phyloP scores from a whole-genome alignment of 2,888 invertebrate species.

The Ochropleura leucogaster region DNA sequence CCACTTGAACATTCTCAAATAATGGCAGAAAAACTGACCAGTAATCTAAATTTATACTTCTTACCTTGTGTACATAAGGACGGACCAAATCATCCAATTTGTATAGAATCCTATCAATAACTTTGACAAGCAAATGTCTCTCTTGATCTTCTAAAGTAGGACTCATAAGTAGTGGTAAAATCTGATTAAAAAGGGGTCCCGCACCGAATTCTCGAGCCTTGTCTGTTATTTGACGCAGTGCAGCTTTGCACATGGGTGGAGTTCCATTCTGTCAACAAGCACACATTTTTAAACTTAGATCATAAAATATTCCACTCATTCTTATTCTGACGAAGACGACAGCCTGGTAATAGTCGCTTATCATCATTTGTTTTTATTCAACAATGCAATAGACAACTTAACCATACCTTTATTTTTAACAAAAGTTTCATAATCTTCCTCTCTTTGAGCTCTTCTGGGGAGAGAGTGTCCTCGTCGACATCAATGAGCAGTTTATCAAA shows the following conservation, averaged over 20 bases:
- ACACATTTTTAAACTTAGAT: neutral
- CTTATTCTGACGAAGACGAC: neutral
- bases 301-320: neutral
- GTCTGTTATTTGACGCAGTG: slow-evolving; percentile 99
- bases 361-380: neutral
- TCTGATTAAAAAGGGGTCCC: slow-evolving; percentile 99
- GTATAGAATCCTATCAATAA: slow-evolving; percentile 99
- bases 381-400: slow-evolving; percentile 1
- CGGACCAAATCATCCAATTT: slow-evolving; percentile 99
- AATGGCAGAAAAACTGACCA: too few species aligned
- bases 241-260: slow-evolving; percentile 99
- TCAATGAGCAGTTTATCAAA: slow-evolving; percentile 99
- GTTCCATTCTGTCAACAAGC: slow-evolving; percentile 94
- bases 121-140: slow-evolving; percentile 99
- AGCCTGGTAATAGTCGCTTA: neutral
- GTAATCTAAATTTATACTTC: slow-evolving; percentile 31
- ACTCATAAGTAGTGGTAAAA: slow-evolving; percentile 99
- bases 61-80: slow-evolving; percentile 99
- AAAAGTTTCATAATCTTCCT: slow-evolving; percentile 99
- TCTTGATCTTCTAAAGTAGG: slow-evolving; percentile 99
- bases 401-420: slow-evolving; percentile 96
- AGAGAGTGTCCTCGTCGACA: slow-evolving; percentile 98
- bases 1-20: neutral
- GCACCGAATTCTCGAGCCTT: slow-evolving; percentile 99
- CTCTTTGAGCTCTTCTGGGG: slow-evolving; percentile 99